These are phyloP conservation scores for Nomada flava DNA, from an alignment of 2,888 invertebrate genomes.

Conservation along the genomic window DNA sequence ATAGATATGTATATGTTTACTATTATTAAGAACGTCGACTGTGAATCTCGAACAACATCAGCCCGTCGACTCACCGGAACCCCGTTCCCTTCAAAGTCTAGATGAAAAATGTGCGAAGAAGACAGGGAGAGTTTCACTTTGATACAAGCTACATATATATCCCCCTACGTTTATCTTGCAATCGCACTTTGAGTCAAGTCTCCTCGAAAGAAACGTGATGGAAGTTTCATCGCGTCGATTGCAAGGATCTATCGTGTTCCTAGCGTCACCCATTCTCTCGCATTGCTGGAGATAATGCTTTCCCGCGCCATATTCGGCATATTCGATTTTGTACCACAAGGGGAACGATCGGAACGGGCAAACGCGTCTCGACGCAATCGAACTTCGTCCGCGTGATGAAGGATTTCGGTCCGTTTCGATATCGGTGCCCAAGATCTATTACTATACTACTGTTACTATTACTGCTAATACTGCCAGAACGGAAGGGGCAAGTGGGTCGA, in stretches of 20 bases:
- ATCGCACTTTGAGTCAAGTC: neutral
- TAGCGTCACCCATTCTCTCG: neutral
- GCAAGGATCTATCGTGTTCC: conserved; percentile 1
- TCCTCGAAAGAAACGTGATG: neutral
- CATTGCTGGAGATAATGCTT: neutral
- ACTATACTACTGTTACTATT: conserved; percentile 65
- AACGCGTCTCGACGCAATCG: neutral
- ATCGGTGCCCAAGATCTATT: conserved; percentile 48
- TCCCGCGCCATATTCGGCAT: neutral
- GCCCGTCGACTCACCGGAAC: conserved; percentile 45
- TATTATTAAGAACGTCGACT: conserved; percentile 48
- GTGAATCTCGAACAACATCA: conserved; percentile 41
- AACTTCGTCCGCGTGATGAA: neutral
- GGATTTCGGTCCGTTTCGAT: conserved; percentile 46
- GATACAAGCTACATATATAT: conserved; percentile 15
- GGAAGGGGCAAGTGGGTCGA: conserved; percentile 68
- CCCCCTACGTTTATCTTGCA: conserved; percentile 2
- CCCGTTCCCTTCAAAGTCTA: conserved; percentile 29
- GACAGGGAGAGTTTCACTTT: conserved; percentile 9
- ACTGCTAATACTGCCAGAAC: conserved; percentile 75
- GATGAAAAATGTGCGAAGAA: neutral
- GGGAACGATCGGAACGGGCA: neutral
- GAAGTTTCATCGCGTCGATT: conserved; percentile 23
- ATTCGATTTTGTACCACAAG: conserved; percentile 21
- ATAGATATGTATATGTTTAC: conserved; percentile 29